Conservation (phyloP, 2,888 invertebrate genomes). For the Nomada goodeniana region DNA sequence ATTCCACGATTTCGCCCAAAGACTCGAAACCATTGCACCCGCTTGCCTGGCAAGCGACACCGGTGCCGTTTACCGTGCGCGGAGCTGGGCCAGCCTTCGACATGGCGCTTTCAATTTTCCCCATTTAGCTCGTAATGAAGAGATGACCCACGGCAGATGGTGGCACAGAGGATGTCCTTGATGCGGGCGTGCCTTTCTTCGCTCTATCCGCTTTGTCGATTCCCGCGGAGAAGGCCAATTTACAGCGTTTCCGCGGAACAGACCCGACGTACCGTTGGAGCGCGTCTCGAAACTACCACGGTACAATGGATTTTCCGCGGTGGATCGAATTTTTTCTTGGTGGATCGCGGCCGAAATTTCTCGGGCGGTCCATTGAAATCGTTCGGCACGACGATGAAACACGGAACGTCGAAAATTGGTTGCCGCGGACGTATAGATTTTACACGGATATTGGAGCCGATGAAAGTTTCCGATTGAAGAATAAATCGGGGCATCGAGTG, state of each 20-base stretch:
- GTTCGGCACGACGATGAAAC: no score
- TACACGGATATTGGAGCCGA: no score
- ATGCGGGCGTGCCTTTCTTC: slow-evolving; percentile 56
- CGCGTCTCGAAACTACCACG: not conserved
- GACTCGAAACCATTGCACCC: slow-evolving; percentile 28
- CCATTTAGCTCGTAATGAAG: slow-evolving; percentile 78
- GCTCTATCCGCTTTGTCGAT: slow-evolving; percentile 39
- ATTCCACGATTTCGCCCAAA: slow-evolving; percentile 30
- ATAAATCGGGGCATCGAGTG: no score
- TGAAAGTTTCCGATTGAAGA: no score
- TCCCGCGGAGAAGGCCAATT: slow-evolving; percentile 52
- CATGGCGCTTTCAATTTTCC: slow-evolving; percentile 80
- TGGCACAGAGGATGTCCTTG: slow-evolving; percentile 50
- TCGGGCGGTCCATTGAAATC: no score
- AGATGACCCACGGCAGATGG: slow-evolving; percentile 66
- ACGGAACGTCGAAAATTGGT: no score
- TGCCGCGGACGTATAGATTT: no score
- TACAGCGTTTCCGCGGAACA: slow-evolving; percentile 20
- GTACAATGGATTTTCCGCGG: not conserved
- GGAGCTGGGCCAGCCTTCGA: slow-evolving; percentile 53
- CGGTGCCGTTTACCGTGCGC: slow-evolving; percentile 44
- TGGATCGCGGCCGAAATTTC: not conserved
- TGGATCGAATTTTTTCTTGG: not conserved
- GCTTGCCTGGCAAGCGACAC: slow-evolving; percentile 39
- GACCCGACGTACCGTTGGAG: not conserved